phyloP scores from a whole-genome alignment of 2,797 vertebrate species.

The Allobates femoralis region DNA sequence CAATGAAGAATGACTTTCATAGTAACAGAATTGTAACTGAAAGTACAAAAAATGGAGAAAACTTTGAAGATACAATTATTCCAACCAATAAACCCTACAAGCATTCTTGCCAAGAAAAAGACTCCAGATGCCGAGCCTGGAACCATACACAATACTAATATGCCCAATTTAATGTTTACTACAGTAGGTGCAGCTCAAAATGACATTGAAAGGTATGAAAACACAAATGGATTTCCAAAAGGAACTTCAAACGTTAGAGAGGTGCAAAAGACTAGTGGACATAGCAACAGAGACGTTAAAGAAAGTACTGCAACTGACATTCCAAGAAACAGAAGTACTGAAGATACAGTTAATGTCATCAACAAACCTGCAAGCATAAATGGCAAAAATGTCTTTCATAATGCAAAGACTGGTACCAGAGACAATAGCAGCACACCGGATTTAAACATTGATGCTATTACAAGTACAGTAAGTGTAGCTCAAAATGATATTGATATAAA shows the following conservation, averaged over 20 bases:
- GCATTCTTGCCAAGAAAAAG: not conserved
- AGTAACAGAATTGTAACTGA: no score
- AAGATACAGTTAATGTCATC: not conserved
- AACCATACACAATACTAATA: not conserved
- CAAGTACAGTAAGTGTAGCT: not conserved
- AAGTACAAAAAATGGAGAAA: conserved; percentile 1
- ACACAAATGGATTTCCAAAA: not conserved
- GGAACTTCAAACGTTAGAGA: not conserved
- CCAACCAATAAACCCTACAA: not conserved
- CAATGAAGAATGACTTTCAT: not conserved
- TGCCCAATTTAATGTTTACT: not conserved
- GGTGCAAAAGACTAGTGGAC: not conserved
- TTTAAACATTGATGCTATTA: not conserved
- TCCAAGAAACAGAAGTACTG: conserved; percentile 3
- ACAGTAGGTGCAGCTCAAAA: not conserved
- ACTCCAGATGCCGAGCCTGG: not conserved
- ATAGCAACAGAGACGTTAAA: conserved; percentile 6
- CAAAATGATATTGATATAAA: conserved; percentile 18
- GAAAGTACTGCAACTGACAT: conserved; percentile 37
- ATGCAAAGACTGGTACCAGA: no score
- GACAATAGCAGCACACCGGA: not conserved
- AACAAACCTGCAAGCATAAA: no score
- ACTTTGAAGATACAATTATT: not conserved
- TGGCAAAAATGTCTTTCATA: no score
- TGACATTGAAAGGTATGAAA: not conserved